phyloP scores from a whole-genome alignment of 2,888 invertebrate genomes.

The Geotrupes spiniger region DNA sequence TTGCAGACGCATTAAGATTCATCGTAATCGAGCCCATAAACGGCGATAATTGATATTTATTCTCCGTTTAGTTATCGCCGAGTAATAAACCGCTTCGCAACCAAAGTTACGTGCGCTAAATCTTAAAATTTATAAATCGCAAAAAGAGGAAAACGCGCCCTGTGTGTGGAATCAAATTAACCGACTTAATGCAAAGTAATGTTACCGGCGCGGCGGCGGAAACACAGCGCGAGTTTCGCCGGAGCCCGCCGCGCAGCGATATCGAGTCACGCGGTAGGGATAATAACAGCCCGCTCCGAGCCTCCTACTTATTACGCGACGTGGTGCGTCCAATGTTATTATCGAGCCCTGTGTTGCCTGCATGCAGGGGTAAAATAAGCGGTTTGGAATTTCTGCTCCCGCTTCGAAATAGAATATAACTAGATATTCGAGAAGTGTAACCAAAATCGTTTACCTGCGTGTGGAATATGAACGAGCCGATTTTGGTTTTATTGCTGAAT shows the following conservation, averaged over 20 bases:
- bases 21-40: too few relatives aligned
- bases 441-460: neutral
- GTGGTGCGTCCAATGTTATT: slow-evolving; percentile 40
- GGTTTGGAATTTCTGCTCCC: slow-evolving; percentile 37
- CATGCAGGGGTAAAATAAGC: slow-evolving; percentile 33
- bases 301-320: slow-evolving; percentile 40
- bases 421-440: slow-evolving; percentile 18
- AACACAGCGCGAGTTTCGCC: slow-evolving; percentile 22
- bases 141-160: too few relatives aligned
- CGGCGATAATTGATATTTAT: too few relatives aligned
- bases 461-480: too few relatives aligned
- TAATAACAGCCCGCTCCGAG: slow-evolving; percentile 37
- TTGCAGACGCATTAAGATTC: too few relatives aligned
- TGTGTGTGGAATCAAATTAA: too few relatives aligned
- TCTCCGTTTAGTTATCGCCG: too few relatives aligned
- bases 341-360: slow-evolving; percentile 33
- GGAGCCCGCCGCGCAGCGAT: slow-evolving; percentile 21
- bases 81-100: too few relatives aligned
- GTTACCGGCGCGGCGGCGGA: slow-evolving; percentile 31
- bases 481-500: too few relatives aligned
- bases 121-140: too few relatives aligned
- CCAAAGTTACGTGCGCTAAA: too few relatives aligned
- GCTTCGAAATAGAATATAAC: slow-evolving; percentile 22
- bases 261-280: slow-evolving; percentile 36
- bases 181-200: slow-evolving; percentile 18